Conservation (phyloP, 2,113 vertebrate genomes). For the Ellobius talpinus region DNA sequence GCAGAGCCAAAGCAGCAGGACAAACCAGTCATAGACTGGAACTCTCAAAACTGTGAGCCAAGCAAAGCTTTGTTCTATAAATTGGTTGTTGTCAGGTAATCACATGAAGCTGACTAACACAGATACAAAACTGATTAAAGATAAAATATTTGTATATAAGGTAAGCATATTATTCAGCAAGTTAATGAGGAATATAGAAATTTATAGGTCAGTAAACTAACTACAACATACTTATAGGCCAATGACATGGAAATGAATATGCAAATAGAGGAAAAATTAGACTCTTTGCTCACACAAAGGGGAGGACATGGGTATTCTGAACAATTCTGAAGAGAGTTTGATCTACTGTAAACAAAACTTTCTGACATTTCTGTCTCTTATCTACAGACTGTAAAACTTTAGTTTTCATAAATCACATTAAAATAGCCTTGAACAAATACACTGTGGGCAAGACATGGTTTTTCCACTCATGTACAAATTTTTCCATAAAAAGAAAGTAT, state of each 20-base stretch:
- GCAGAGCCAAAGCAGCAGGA: neutral
- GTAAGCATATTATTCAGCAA: conserved; percentile 14
- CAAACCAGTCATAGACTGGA: neutral
- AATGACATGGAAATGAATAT: conserved; percentile 12
- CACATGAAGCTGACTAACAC: neutral
- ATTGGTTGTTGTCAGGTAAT: neutral
- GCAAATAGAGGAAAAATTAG: neutral
- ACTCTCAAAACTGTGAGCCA: neutral
- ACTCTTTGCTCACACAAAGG: neutral
- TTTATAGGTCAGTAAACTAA: neutral
- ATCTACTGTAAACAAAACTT: neutral
- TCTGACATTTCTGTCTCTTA: neutral
- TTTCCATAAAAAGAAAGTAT: neutral
- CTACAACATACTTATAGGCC: neutral
- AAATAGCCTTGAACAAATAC: neutral
- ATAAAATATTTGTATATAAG: neutral
- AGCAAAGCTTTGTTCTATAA: neutral
- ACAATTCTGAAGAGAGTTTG: neutral
- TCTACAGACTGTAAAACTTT: neutral
- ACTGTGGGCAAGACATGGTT: neutral
- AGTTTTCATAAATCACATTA: neutral
- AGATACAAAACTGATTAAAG: neutral
- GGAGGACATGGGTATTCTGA: neutral
- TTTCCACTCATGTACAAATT: neutral
- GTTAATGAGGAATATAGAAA: neutral